A percentile compares a stretch with the other conserved stretches of the same genome.
Conservation (phyloP, 2,888 invertebrate species). For the Hedychridium roseum region DNA sequence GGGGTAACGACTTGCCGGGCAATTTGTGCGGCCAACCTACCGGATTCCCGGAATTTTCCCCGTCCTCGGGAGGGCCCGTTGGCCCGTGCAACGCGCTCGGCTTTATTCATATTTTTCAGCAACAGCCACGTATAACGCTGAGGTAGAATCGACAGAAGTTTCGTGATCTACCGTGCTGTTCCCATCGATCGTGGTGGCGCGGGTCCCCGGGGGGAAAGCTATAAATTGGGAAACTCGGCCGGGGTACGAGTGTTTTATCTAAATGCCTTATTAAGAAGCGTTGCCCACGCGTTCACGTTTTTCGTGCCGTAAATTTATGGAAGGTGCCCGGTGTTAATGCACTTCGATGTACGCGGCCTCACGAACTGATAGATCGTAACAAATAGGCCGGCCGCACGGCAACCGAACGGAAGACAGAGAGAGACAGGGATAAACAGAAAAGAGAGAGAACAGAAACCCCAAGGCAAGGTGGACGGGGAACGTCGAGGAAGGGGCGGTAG, state of each 20-base stretch:
- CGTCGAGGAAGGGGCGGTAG: constrained; percentile 4
- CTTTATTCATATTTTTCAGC: constrained; percentile 1
- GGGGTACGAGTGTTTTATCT: constrained; percentile 26
- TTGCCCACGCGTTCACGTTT: constrained; percentile 38
- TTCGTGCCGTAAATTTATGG: constrained; percentile 39
- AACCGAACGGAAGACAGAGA: background rate
- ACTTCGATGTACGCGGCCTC: constrained; percentile 25
- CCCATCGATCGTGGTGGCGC: background rate
- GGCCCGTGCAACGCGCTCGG: background rate
- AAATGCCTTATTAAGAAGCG: constrained; percentile 43
- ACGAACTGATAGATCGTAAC: constrained; percentile 27
- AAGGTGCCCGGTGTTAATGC: constrained; percentile 37
- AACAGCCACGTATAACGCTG: too few species aligned
- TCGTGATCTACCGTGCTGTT: too few species aligned
- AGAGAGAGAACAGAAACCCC: background rate
- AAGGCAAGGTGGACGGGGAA: constrained; percentile 1
- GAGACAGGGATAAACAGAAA: background rate
- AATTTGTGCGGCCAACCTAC: constrained; percentile 23
- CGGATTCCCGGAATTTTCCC: background rate
- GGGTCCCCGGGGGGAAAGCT: constrained; percentile 14
- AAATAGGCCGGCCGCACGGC: constrained; percentile 29
- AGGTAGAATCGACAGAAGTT: too few species aligned
- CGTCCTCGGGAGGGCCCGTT: background rate
- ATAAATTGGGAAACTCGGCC: constrained; percentile 34
- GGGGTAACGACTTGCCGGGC: constrained; percentile 6